Base-by-base conservation (phyloP, 2,113 vertebrate species). In the Machaerirhynchus nigripectus region DNA sequence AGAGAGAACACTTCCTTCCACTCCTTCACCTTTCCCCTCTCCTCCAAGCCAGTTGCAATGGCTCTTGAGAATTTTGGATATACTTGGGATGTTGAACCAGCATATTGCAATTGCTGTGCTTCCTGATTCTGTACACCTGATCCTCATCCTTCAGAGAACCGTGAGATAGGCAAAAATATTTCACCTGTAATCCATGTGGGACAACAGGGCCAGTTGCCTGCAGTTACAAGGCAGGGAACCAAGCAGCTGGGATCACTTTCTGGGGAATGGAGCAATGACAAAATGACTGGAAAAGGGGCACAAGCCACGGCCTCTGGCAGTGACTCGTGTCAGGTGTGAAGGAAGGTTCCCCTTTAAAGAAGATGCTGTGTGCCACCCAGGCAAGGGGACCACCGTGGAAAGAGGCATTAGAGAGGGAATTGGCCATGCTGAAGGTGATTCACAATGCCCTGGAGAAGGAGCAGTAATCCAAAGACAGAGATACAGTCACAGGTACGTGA, bases 401-500 rank as follows among this genome's bases (percentile, higher is more conserved):
- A 37, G 47, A 37, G 12, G 31, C 21, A 52, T 20, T 3, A 13
- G 37, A 27, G 31, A 37, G 39, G 57, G 68, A 44, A 26, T 9
- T 24, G 9, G 15, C 47, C 1, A 0, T 37, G 67, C 39, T 53
- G 31, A 23, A 10, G 31, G 33, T 21, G 67, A 16, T 31, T 26
- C 22, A 13, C 1, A 8, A 14, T 16, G 27, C 17, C 39, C 33
- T 46, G 68, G 81, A 37, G 16, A 31, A 31, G 0, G 2, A 23
- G 47, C 6, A 37, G 21, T 10, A 6, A 17, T 13, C 47, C 56
- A 44, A 4, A 52, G 15, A 15, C 10, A 50, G 6, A 24, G 67
- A 8, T 15, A 2, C 16, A 60, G 24, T 2, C 7, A 23, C 4
- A 31, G 4, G 55, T 2, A 1, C 1, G 4, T 30, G 35, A 28